Conservation (phyloP, 2,888 invertebrate species). For the Alcis repandata region DNA sequence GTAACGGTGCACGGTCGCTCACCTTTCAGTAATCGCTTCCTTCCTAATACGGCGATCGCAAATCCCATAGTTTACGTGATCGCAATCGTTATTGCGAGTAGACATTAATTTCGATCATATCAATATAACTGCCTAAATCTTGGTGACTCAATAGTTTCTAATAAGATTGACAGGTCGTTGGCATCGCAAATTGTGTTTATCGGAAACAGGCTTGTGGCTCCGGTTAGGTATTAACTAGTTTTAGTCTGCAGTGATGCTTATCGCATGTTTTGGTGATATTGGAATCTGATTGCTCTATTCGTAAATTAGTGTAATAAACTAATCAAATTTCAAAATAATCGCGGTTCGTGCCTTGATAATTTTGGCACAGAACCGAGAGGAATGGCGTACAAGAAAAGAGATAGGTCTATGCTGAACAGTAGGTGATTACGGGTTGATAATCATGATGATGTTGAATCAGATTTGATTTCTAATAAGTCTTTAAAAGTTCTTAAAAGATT, state of each 20-base stretch:
- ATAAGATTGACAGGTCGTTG: conserved; percentile 54
- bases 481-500: no score
- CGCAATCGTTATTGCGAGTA: conserved; percentile 60
- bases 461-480: background rate
- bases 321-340: no score
- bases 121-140: conserved; percentile 10
- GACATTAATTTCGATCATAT: conserved; percentile 19
- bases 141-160: conserved; percentile 40
- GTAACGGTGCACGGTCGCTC: conserved; percentile 82
- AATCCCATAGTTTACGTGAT: conserved; percentile 77
- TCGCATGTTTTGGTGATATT: conserved; percentile 5
- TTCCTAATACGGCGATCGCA: conserved; percentile 77
- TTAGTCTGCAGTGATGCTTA: conserved; percentile 20
- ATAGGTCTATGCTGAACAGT: no score
- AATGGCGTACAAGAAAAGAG: no score
- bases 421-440: no score
- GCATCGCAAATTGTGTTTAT: conserved; percentile 53
- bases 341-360: no score
- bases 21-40: conserved; percentile 83
- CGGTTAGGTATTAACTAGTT: conserved; percentile 18
- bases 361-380: no score
- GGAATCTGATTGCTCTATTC: conserved; percentile 10
- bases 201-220: conserved; percentile 30
- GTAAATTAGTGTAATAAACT: background rate
- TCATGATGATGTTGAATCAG: no score